Base-by-base conservation (phyloP, 2,888 invertebrate species). In the Tetrapedia diversipes region DNA sequence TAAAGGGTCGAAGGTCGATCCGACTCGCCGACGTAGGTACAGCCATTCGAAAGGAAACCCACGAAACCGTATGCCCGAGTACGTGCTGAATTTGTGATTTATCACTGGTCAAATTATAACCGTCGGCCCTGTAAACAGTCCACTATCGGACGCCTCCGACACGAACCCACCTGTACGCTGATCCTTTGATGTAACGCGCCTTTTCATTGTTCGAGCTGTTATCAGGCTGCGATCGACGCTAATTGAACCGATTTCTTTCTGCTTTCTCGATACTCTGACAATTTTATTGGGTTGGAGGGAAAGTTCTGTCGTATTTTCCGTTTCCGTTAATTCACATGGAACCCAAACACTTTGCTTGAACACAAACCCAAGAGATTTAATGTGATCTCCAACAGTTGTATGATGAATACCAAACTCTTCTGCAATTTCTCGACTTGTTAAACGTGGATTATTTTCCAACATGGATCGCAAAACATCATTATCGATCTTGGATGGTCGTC, bases 1-100 rank as follows among this genome's bases (percentile, higher is more conserved):
- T 80, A 78, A 87, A 86, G 86, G 90, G 90, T 90, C 90, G 86
- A 80, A 90, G 91, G 90, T 90, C 87, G 88, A 87, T 87, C 85
- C 82, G 86, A 84, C 85, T 81, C 74, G 74, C 78, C 85, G 77
- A 77, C 69, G 64, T 75, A 71, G 77, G 71, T 74, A 74, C 83
- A 59, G 57, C 41, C 81, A 56, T 60, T 60, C 73, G 79, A 76
- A 78, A 73, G 66, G 56, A 77, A 75, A 79, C 63, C 65, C 67
- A 77, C 63, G 79, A 65, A 68, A 32, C 47, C 16, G 72, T 63
- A 47, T 53, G 51, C 41, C 45, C 51, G 53, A 54, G 65, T 72
- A 75, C 61, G 57, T 73, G 80, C 61, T 70, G 71, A 83, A 78
- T 78, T 78, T 59, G 32, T 76, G 60, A 82, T 80, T 72, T 72